phyloP scores from a whole-genome alignment of 2,888 invertebrate genomes.

The Eledona agricola region DNA sequence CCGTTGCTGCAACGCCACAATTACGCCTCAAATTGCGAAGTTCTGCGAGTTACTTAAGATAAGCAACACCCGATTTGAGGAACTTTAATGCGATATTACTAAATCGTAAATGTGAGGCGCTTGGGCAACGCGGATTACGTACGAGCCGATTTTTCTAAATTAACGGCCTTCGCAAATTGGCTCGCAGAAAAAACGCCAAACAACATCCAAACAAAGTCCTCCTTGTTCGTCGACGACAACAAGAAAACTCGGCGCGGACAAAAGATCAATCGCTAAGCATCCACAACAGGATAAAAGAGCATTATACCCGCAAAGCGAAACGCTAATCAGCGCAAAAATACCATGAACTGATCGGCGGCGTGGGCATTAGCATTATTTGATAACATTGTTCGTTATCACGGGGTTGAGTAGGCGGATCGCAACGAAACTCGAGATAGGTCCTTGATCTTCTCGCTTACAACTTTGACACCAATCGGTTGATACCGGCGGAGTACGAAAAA shows the following conservation, averaged over 20 bases:
- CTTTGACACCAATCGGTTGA: conserved; percentile 35
- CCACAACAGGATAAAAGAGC: no score
- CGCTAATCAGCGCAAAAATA: no score
- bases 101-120: conserved; percentile 36
- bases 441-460: conserved; percentile 32
- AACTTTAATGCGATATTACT: conserved; percentile 39
- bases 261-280: no score
- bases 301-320: no score
- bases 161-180: no score
- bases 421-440: conserved; percentile 13
- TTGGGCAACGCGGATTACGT: conserved; percentile 34
- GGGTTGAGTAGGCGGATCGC: conserved; percentile 23
- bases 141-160: conserved; percentile 32
- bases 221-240: no score
- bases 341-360: no score
- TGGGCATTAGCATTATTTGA: conserved; percentile 24
- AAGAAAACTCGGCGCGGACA: no score
- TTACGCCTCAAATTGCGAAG: conserved; percentile 35
- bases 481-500: conserved; percentile 23
- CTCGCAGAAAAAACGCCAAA: no score
- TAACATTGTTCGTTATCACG: conserved; percentile 31
- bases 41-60: conserved; percentile 37
- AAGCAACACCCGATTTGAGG: conserved; percentile 38
- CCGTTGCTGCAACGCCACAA: conserved; percentile 31
- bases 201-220: no score